Evolutionary conservation across 2,113 vertebrate genomes (phyloP).

Genomic region (Columbina picui): DNA sequence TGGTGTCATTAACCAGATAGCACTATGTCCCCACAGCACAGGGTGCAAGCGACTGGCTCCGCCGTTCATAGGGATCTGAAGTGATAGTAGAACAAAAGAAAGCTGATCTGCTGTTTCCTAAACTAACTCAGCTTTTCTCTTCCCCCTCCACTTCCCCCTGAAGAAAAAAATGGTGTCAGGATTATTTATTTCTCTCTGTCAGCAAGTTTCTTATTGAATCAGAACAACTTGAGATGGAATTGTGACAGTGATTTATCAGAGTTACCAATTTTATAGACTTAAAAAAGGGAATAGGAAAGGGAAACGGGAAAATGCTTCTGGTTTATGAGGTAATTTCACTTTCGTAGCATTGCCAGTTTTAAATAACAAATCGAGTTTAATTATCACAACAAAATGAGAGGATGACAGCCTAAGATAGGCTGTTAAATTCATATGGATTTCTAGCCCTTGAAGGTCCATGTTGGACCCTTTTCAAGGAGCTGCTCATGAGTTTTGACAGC

Average conservation of each 20-base stretch:
- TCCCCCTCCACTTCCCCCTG: not conserved
- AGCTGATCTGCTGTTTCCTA: not conserved
- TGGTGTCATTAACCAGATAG: not conserved
- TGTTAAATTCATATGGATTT: not conserved
- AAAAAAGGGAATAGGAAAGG: not conserved
- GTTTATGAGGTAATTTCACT: not conserved
- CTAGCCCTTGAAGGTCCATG: not conserved
- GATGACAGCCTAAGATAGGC: not conserved
- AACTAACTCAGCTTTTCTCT: not conserved
- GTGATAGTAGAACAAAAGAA: not conserved
- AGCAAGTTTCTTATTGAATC: not conserved
- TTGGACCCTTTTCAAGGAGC: not conserved
- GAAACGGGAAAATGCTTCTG: not conserved
- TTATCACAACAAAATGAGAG: not conserved
- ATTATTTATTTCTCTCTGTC: not conserved
- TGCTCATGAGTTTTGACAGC: not conserved
- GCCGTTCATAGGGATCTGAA: rapidly evolving
- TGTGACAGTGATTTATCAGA: not conserved
- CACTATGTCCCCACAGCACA: not conserved
- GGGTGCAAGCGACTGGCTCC: not conserved
- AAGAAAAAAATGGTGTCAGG: not conserved
- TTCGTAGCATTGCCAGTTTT: not conserved
- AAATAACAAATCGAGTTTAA: not conserved
- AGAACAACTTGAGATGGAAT: not conserved
- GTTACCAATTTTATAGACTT: not conserved